phyloP scores from a whole-genome alignment of 2,797 vertebrate species.

The Zalophus californianus region DNA sequence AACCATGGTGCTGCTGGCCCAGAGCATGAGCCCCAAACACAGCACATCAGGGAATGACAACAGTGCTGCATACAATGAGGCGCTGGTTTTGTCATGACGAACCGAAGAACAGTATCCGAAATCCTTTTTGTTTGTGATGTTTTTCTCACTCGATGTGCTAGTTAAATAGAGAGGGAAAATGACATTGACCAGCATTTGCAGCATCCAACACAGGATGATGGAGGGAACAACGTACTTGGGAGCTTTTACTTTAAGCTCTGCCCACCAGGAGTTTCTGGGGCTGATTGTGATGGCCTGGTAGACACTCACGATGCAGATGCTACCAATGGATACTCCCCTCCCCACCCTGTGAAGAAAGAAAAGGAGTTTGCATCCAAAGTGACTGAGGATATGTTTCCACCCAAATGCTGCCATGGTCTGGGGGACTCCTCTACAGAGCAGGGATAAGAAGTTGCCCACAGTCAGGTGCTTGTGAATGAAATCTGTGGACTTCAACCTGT shows the following conservation, averaged over 20 bases:
- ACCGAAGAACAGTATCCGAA: background rate
- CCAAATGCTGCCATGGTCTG: background rate
- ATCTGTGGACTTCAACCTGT: background rate
- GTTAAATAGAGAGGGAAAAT: fast-evolving
- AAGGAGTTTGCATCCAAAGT: background rate
- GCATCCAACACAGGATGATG: background rate
- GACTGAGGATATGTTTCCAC: background rate
- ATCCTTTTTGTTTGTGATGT: background rate
- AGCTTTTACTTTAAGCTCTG: background rate
- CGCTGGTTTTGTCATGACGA: background rate
- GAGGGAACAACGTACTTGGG: background rate
- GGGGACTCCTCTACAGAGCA: background rate
- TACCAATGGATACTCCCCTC: background rate
- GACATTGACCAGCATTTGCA: background rate
- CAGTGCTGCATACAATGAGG: fast-evolving
- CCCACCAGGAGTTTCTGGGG: background rate
- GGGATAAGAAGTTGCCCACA: background rate
- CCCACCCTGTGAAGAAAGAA: background rate
- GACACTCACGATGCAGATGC: conserved; percentile 1
- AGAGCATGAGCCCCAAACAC: background rate
- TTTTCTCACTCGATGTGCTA: background rate
- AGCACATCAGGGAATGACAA: background rate
- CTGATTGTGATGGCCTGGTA: background rate
- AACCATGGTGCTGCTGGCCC: background rate
- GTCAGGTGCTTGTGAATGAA: background rate